Evolutionary conservation across 2,888 invertebrate species (phyloP).

Genomic region (Yponomeuta evonymella): DNA sequence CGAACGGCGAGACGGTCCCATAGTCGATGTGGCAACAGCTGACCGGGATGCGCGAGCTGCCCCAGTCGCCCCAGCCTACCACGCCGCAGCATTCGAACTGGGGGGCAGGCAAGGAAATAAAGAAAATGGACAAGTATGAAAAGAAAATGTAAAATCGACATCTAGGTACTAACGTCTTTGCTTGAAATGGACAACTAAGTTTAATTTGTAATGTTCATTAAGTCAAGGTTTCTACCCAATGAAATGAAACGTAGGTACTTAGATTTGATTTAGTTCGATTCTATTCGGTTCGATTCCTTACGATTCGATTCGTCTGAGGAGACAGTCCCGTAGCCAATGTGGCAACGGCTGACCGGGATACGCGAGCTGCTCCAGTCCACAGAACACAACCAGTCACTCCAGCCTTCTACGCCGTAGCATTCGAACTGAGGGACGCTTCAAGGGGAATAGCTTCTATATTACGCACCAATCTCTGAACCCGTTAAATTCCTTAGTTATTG

Average conservation of each 20-base stretch:
- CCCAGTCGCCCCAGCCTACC: slow-evolving; percentile 72
- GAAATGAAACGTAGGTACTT: too few relatives aligned
- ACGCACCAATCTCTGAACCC: too few relatives aligned
- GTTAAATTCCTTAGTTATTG: too few relatives aligned
- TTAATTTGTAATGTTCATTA: too few relatives aligned
- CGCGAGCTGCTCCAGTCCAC: slow-evolving; percentile 21
- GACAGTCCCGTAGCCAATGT: too few relatives aligned
- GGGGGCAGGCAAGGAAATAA: slow-evolving; percentile 16
- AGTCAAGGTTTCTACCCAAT: too few relatives aligned
- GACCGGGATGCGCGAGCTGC: slow-evolving; percentile 60
- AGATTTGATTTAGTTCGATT: too few relatives aligned
- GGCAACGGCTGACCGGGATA: slow-evolving; percentile 80
- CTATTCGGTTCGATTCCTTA: too few relatives aligned
- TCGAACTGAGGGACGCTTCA: slow-evolving; percentile 61
- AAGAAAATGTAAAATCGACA: not conserved
- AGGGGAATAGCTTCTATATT: not conserved
- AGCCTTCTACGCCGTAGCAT: slow-evolving; percentile 79
- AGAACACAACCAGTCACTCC: slow-evolving; percentile 67
- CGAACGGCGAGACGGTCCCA: slow-evolving; percentile 60
- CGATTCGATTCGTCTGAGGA: too few relatives aligned
- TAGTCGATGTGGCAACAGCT: slow-evolving; percentile 76
- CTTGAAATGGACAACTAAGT: too few relatives aligned
- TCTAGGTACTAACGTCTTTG: not conserved
- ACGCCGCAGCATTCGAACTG: slow-evolving; percentile 83
- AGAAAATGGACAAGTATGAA: not conserved